Evolutionary conservation across 2,113 vertebrate species (phyloP), one percentile per base, ranked within the genome.

Genomic region (Terrapene triunguis): DNA sequence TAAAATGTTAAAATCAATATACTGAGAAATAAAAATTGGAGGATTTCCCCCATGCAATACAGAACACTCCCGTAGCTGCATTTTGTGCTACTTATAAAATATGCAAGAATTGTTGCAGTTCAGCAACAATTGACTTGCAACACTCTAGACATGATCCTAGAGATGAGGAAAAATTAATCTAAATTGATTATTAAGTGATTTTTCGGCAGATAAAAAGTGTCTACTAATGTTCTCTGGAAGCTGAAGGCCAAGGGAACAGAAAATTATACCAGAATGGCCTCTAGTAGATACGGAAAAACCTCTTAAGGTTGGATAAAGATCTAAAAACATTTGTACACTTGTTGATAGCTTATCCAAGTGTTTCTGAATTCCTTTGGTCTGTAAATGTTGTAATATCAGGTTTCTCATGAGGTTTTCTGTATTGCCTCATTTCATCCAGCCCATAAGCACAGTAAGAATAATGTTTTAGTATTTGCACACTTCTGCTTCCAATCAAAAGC

Each of bases 41-140:
- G 80, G 22, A 81, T 85, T 81, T 2, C 81, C 78, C 12, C 42
- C 55, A 5, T 44, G 7, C 5, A 82, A 57, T 11, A 65, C 3
- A 0, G 1, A 57, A 8, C 53, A 47, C 27, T 87, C 85, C 82
- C 50, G 0, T 1, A 3, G 0, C 76, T 65, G 35, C 0, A 21
- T 65, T 10, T 2, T 42, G 1, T 2, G 16, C 78, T 6, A 82
- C 38, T 59, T 87, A 72, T 92, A 85, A 76, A 44, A 82, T 1
- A 25, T 88, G 59, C 5, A 4, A 54, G 76, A 47, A 44, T 2
- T 81, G 11, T 78, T 92, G 10, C 16, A 89, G 51, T 3, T 3
- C 13, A 62, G 2, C 5, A 85, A 65, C 24, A 93, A 86, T 42
- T 4, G 84, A 59, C 35, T 85, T 88, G 27, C 29, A 88, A 51